Conservation (phyloP, 64 coral and sea anemone species). For the Dendronephthya gigantea region DNA sequence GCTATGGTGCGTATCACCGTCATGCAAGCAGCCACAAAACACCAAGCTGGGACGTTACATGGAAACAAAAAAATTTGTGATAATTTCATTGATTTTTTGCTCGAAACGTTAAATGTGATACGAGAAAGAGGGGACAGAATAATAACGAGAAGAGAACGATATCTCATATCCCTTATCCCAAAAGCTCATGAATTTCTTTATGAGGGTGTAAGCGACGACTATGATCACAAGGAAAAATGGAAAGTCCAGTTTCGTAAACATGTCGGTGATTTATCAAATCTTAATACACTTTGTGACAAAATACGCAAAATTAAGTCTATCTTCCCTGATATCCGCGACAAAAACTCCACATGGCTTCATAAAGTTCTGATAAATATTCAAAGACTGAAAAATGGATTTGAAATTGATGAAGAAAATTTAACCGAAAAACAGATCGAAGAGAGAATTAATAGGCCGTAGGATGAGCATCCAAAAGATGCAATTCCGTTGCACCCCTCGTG, state of each 20-base stretch:
- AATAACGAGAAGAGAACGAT: not conserved
- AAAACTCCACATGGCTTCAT: not conserved
- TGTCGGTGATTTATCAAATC: not conserved
- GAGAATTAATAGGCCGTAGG: not conserved
- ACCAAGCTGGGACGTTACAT: not conserved
- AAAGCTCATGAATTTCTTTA: not conserved
- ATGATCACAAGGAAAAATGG: not conserved
- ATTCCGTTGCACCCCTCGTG: too few relatives aligned
- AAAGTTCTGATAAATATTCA: not conserved
- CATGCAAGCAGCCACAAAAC: not conserved
- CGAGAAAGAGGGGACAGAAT: not conserved
- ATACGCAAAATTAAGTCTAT: not conserved
- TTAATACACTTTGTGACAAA: not conserved
- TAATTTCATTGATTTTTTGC: not conserved
- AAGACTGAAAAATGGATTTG: not conserved
- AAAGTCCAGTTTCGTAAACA: not conserved
- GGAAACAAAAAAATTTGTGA: not conserved
- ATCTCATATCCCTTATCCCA: not conserved
- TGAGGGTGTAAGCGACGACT: not conserved
- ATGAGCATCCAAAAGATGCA: too few relatives aligned
- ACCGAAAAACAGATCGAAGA: not conserved
- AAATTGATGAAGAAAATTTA: not conserved
- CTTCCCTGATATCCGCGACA: not conserved
- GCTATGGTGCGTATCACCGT: not conserved
- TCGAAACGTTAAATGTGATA: not conserved